Evolutionary conservation across 2,797 vertebrate genomes (phyloP).

Genomic region (Tenualosa thibaudeaui): DNA sequence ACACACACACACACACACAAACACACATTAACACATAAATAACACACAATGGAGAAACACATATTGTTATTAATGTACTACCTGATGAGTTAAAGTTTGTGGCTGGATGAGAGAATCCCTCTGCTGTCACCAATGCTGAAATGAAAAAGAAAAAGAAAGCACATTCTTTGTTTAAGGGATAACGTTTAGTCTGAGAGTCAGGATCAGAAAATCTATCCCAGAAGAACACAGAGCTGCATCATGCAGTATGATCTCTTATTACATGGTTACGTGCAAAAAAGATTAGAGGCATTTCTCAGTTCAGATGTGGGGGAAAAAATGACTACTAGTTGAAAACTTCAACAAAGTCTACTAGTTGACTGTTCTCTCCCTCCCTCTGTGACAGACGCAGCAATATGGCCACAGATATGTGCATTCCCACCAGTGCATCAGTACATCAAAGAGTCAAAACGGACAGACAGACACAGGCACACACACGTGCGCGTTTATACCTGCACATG

Average conservation of each 20-base stretch:
- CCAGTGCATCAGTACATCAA: slow-evolving; percentile 6
- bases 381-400: too few species aligned
- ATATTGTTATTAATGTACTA: not conserved
- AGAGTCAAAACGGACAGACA: slow-evolving; percentile 30
- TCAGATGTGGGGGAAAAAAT: too few species aligned
- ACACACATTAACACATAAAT: not conserved
- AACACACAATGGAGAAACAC: not conserved
- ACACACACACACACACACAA: not conserved
- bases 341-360: not conserved
- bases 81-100: not conserved
- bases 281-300: too few species aligned
- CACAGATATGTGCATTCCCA: not conserved
- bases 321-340: too few species aligned
- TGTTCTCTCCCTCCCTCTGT: not conserved
- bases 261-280: too few species aligned
- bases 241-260: too few species aligned
- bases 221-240: too few species aligned
- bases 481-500: slow-evolving; percentile 76
- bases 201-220: too few species aligned
- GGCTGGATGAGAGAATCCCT: not conserved
- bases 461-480: not conserved
- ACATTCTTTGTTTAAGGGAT: not conserved
- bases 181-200: too few species aligned
- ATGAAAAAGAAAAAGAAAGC: not conserved
- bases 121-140: not conserved